A percentile compares a stretch with the other conserved stretches of the same genome.
phyloP scores from a whole-genome alignment of 2,888 invertebrate genomes.

The Neoitamus cyanurus region DNA sequence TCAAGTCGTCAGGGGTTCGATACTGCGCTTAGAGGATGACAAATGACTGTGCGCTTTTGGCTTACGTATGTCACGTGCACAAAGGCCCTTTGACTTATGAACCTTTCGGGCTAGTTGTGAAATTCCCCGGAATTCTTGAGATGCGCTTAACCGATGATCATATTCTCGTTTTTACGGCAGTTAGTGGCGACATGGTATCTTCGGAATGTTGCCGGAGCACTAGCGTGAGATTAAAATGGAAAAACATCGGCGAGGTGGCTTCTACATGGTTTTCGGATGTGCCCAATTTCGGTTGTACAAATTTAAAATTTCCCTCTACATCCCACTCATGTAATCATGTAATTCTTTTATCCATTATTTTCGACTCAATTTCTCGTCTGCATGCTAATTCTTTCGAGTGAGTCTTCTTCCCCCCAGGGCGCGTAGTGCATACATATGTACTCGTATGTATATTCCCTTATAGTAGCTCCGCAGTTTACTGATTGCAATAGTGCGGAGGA shows the following conservation, averaged over 20 bases:
- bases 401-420: not conserved
- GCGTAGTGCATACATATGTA: not conserved
- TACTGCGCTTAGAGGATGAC: not conserved
- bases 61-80: not conserved
- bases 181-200: not conserved
- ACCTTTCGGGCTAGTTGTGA: not conserved
- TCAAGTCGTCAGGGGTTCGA: not conserved
- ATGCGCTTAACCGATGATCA: not conserved
- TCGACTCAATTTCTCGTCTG: not conserved
- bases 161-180: not conserved
- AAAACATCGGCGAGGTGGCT: not conserved
- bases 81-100: not conserved
- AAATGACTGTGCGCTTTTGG: not conserved
- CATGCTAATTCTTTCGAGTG: not conserved
- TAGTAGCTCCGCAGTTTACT: not conserved
- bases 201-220: not conserved
- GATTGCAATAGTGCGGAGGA: not conserved
- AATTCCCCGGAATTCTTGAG: not conserved
- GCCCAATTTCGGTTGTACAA: not conserved
- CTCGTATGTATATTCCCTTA: not conserved
- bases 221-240: not conserved
- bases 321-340: not conserved
- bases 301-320: not conserved
- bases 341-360: not conserved
- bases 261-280: not conserved